Evolutionary conservation across 2,888 invertebrate genomes (phyloP), one percentile per base, ranked within the genome.

Genomic region (Drosophila acutilabella): DNA sequence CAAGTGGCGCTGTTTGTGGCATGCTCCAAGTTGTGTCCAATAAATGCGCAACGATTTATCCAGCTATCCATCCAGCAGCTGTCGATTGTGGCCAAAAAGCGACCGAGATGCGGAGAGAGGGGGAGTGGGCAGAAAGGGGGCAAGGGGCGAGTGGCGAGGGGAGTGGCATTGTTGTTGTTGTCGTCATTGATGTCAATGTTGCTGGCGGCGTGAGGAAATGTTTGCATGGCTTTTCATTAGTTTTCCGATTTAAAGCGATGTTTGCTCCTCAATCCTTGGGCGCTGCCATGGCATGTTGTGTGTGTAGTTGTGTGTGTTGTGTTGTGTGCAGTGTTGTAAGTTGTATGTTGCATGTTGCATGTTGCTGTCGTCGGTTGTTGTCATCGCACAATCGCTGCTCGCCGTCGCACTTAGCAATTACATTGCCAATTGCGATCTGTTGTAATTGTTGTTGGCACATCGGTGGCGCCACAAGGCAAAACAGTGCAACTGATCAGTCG

Each of bases 161-260:
- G 23, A 44, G 23, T 26, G 16, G 57, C 56, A 72, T 60, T 72
- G 72, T 70, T 45, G 47, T 23, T 16, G 58, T 40, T 20, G 58
- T 58, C 58, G 50, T 71, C 73, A 64, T 67, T 71, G 64, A 52
- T 78, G 83, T 72, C 77, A 71, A 69, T 76, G 75, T 62, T 76
- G 80, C 80, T 89, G 85, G 81, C 83, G 91, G 90, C 90, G 91
- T 91, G 90, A 90, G 90, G 91, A 91, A 90, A 90, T 90, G 91
- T 88, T 82, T 87, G 84, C 81, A 84, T 91, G 90, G 89, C 90
- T 89, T 75, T 88, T 87, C 83, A 89, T 90, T 89, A 85, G 85
- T 78, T 89, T 89, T 78, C 69, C 78, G 68, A 71, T 64, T 71
- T 74, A 74, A 74, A 70, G 58, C 64, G 81, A 68, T 57, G 66